Conservation (phyloP, 2,797 vertebrate genomes). For the Rhabdophis nuchalis region DNA sequence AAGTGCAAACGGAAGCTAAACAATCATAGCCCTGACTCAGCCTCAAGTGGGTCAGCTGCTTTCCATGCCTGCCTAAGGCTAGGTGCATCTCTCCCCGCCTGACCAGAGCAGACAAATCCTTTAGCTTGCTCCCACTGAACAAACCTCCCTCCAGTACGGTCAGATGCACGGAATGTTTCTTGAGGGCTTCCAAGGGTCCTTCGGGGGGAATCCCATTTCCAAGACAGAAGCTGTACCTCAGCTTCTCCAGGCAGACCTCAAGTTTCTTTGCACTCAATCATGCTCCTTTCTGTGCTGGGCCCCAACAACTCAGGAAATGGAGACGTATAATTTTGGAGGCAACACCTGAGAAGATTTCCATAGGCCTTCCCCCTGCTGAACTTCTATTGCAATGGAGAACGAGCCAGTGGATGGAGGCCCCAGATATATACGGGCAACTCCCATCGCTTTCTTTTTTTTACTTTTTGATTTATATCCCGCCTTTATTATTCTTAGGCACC, state of each 20-base stretch:
- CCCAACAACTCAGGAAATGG: background rate
- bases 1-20: background rate
- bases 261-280: background rate
- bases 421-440: background rate
- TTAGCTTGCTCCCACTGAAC: background rate
- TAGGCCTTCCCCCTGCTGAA: background rate
- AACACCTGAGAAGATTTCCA: background rate
- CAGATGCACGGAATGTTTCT: background rate
- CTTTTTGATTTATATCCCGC: background rate
- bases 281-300: background rate
- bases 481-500: background rate
- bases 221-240: background rate
- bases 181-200: background rate
- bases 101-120: background rate
- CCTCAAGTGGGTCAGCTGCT: background rate
- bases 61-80: background rate
- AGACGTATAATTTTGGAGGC: background rate
- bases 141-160: background rate
- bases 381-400: background rate
- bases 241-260: background rate
- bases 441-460: background rate
- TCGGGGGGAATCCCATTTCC: background rate
- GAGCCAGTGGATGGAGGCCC: background rate
- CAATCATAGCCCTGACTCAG: background rate
- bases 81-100: background rate